Percentiles rank a stretch among this genome's conserved stretches.
Evolutionary conservation across 2,113 vertebrate species (phyloP).

Genomic region (Lamprotornis superbus): DNA sequence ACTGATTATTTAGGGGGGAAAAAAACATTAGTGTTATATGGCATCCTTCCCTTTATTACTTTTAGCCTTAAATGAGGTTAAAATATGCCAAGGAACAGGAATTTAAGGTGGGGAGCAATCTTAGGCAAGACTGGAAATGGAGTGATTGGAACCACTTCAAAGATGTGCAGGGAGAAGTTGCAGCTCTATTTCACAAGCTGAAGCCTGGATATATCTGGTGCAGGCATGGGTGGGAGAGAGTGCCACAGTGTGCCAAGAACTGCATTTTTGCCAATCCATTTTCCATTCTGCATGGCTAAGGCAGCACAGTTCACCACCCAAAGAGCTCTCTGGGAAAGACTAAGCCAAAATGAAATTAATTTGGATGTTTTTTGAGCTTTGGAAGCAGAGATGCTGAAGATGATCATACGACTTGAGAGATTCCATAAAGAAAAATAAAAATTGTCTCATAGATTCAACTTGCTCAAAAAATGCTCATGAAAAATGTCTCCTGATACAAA

Average conservation of each 20-base stretch:
- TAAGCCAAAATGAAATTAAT: background rate
- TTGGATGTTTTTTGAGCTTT: background rate
- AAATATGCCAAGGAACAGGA: background rate
- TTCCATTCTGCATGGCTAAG: background rate
- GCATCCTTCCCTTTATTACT: background rate
- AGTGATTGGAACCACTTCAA: background rate
- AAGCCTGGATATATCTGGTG: background rate
- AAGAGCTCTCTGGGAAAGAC: background rate
- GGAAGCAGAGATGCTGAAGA: background rate
- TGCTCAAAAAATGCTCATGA: background rate
- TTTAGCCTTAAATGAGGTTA: background rate
- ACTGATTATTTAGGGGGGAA: background rate
- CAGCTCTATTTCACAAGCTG: background rate
- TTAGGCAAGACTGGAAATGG: background rate
- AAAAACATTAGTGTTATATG: background rate
- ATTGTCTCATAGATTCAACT: background rate
- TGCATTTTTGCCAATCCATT: background rate
- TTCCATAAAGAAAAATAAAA: background rate
- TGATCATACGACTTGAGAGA: accelerated
- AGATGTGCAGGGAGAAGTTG: background rate
- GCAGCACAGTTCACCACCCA: background rate
- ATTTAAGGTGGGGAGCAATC: background rate
- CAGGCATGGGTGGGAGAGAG: background rate
- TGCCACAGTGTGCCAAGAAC: accelerated
- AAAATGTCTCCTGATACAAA: background rate